These are phyloP conservation scores for Hemichromis elongatus DNA, from an alignment of 2,113 vertebrate species.

Conservation along the genomic window DNA sequence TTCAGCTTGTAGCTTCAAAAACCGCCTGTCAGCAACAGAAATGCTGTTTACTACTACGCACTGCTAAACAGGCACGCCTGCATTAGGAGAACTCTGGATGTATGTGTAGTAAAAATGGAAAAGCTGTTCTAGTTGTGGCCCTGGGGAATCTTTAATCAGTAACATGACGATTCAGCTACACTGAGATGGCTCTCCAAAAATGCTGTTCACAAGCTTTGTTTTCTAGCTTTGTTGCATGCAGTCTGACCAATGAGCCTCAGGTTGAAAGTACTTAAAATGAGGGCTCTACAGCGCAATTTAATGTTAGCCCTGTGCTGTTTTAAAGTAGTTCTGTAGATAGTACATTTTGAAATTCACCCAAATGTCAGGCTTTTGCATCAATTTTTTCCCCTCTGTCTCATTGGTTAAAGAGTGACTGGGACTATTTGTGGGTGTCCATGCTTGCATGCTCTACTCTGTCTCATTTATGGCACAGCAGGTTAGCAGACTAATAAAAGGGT, in stretches of 20 bases:
- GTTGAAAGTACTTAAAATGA: background rate
- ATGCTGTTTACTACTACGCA: background rate
- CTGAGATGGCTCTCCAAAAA: background rate
- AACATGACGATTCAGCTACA: background rate
- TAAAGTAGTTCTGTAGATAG: background rate
- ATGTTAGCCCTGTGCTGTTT: constrained; percentile 8
- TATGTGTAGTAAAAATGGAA: background rate
- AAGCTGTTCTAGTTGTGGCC: background rate
- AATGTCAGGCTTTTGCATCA: constrained; percentile 24
- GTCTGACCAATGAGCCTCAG: constrained; percentile 2
- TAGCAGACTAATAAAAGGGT: constrained; percentile 53
- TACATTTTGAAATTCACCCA: background rate
- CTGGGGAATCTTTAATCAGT: constrained; percentile 19
- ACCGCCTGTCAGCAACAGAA: background rate
- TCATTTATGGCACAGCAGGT: constrained; percentile 59
- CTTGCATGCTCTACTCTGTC: constrained; percentile 23
- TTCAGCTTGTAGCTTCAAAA: constrained; percentile 5
- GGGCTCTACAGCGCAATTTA: background rate
- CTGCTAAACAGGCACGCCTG: background rate
- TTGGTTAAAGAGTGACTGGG: constrained; percentile 22
- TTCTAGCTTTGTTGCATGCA: background rate
- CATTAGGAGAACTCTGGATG: background rate
- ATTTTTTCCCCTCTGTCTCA: background rate
- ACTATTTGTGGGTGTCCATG: constrained; percentile 12
- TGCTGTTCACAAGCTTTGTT: background rate